Conservation (phyloP, 92 coral and sea anemone genomes). For the Zoanthus gigantus region DNA sequence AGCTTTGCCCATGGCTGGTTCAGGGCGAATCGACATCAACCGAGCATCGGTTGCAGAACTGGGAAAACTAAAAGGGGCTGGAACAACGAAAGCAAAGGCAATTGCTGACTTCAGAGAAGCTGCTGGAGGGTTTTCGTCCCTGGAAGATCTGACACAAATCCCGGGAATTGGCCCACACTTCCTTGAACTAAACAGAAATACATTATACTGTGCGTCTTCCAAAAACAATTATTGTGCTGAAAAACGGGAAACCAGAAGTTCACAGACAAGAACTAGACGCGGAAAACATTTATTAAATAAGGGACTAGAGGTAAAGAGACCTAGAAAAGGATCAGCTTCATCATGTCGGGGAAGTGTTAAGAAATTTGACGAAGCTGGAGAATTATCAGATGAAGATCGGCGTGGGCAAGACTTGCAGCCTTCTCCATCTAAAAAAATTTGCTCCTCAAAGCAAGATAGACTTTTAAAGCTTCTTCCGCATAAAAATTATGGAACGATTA, state of each 20-base stretch:
- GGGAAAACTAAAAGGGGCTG: slow-evolving; percentile 86
- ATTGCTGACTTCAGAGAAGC: slow-evolving; percentile 90
- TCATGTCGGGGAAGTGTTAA: slow-evolving; percentile 24
- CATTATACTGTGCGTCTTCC: slow-evolving; percentile 78
- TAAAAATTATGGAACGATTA: slow-evolving; percentile 85
- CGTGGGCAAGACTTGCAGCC: slow-evolving; percentile 46
- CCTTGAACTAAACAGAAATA: slow-evolving; percentile 78
- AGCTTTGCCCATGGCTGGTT: slow-evolving; percentile 84
- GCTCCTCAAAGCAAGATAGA: slow-evolving; percentile 71
- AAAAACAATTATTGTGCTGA: slow-evolving; percentile 37
- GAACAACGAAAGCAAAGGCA: slow-evolving; percentile 87
- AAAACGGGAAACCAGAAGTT: slow-evolving; percentile 83
- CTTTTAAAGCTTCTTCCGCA: slow-evolving; percentile 83
- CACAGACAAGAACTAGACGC: slow-evolving; percentile 60
- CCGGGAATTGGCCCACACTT: slow-evolving; percentile 89
- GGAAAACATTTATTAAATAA: slow-evolving; percentile 55
- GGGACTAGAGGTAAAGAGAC: slow-evolving; percentile 30
- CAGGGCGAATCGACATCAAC: slow-evolving; percentile 88
- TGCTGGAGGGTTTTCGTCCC: slow-evolving; percentile 86
- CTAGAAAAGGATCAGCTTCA: slow-evolving; percentile 44
- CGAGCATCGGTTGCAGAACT: slow-evolving; percentile 89
- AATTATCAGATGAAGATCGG: slow-evolving; percentile 42
- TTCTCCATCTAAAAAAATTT: slow-evolving; percentile 84
- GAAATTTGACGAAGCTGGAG: slow-evolving; percentile 59
- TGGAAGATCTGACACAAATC: slow-evolving; percentile 82